Percentiles rank a stretch among this genome's conserved stretches.
phyloP scores from a whole-genome alignment of 2,113 vertebrate genomes.

The Carettochelys insculpta region DNA sequence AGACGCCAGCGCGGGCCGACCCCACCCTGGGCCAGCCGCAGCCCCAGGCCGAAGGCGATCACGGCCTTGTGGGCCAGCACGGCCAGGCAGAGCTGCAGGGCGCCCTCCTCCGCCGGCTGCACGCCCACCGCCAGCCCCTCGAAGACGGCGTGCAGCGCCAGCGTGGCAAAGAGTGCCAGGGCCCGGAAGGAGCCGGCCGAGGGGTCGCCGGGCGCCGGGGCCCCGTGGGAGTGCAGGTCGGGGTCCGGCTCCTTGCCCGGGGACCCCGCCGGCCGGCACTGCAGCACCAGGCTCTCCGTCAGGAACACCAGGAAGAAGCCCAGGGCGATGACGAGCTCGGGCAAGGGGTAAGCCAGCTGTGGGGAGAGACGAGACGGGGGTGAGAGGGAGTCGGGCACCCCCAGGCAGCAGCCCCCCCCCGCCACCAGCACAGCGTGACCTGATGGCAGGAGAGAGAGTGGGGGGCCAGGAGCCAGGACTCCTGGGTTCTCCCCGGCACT shows the following conservation, averaged over 20 bases:
- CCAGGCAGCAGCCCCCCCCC: too few species aligned
- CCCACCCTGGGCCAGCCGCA: slow-evolving; percentile 83
- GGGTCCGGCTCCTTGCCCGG: too few species aligned
- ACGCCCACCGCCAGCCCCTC: slow-evolving; percentile 90
- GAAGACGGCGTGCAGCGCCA: slow-evolving; percentile 89
- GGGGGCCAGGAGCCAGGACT: too few species aligned
- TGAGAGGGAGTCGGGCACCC: too few species aligned
- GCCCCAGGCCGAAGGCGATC: slow-evolving; percentile 86
- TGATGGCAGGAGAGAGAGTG: neutral
- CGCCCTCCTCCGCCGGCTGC: slow-evolving; percentile 81
- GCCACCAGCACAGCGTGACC: neutral
- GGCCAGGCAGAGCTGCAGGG: slow-evolving; percentile 86
- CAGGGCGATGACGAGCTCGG: slow-evolving; percentile 86
- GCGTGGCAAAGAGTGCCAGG: slow-evolving; percentile 87
- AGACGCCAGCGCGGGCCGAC: slow-evolving; percentile 75
- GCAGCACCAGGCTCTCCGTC: slow-evolving; percentile 84
- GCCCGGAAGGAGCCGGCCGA: slow-evolving; percentile 83
- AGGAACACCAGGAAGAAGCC: slow-evolving; percentile 90
- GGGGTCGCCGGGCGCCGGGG: neutral
- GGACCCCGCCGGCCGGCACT: slow-evolving; percentile 54
- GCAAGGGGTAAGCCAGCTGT: slow-evolving; percentile 75
- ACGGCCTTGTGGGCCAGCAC: slow-evolving; percentile 91
- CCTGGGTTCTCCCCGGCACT: too few species aligned
- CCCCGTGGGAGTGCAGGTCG: neutral
- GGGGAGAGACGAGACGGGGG: too few species aligned